Conservation (phyloP, 1,140 invertebrate genomes). For the Onthophagus taurus region DNA sequence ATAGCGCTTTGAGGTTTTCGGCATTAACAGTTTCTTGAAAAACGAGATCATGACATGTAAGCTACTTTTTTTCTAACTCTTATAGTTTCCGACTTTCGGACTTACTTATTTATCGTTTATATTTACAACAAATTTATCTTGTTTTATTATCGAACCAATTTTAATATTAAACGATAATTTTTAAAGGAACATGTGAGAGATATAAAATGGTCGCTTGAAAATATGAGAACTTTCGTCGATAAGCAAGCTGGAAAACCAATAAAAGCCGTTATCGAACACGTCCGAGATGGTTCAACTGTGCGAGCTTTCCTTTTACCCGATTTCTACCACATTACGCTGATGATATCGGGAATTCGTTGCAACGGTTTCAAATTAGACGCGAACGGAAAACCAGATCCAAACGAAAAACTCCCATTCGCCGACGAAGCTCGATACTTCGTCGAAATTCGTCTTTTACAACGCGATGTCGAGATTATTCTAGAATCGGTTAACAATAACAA, state of each 20-base stretch:
- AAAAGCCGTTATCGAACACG: constrained; percentile 87
- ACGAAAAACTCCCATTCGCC: constrained; percentile 49
- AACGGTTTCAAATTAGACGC: constrained; percentile 63
- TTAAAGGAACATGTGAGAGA: constrained; percentile 64
- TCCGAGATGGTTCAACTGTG: constrained; percentile 92
- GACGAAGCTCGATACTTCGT: constrained; percentile 86
- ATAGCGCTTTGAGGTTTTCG: too few relatives aligned
- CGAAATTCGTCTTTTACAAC: constrained; percentile 82
- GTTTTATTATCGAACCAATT: too few relatives aligned
- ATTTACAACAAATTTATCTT: too few relatives aligned
- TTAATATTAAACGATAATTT: too few relatives aligned
- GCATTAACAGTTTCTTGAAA: too few relatives aligned
- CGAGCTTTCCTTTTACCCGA: constrained; percentile 80
- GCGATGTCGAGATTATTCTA: constrained; percentile 86
- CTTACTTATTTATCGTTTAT: too few relatives aligned
- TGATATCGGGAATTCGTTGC: constrained; percentile 88
- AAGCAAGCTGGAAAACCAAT: constrained; percentile 69
- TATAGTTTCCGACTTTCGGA: too few relatives aligned
- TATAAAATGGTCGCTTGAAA: constrained; percentile 81
- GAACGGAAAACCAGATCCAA: constrained; percentile 55
- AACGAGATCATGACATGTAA: too few relatives aligned
- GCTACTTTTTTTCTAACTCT: too few relatives aligned
- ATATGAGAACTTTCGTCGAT: constrained; percentile 73
- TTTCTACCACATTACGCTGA: constrained; percentile 83
- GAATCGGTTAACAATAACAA: constrained; percentile 89